Evolutionary conservation across 2,888 invertebrate species (phyloP).

Genomic region (Antitype chi): DNA sequence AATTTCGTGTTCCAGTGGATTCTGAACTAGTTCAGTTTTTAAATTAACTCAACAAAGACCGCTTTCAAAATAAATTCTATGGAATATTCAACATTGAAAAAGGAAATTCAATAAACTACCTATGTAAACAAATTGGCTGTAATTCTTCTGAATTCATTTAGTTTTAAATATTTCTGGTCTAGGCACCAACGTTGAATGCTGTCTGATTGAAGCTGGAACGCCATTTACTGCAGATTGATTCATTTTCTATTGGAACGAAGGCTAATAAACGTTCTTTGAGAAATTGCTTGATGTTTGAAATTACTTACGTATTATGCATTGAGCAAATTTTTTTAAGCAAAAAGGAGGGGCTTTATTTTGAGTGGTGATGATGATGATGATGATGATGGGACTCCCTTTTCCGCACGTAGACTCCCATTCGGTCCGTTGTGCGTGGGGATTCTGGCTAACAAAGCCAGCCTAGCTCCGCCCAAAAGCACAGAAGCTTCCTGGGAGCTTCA

Average conservation of each 20-base stretch:
- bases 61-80: neutral
- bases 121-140: conserved; percentile 23
- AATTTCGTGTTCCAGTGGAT: neutral
- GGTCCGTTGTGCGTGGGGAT: too few species aligned
- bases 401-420: too few species aligned
- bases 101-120: neutral
- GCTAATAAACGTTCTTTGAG: conserved; percentile 56
- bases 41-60: neutral
- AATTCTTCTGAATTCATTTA: conserved; percentile 36
- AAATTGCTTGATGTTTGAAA: conserved; percentile 18
- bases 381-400: too few species aligned
- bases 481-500: too few species aligned
- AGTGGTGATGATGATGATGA: too few species aligned
- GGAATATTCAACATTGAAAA: conserved; percentile 9
- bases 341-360: too few species aligned
- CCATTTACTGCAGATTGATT: conserved; percentile 51
- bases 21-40: neutral
- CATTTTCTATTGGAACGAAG: conserved; percentile 47
- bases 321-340: too few species aligned
- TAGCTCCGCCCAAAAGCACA: too few species aligned
- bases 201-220: conserved; percentile 60
- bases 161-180: conserved; percentile 44
- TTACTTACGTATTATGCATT: neutral
- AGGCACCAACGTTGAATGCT: conserved; percentile 55
- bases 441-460: too few species aligned